Base-by-base conservation (phyloP, 2,113 vertebrate genomes). In the Chrysochloris asiatica region DNA sequence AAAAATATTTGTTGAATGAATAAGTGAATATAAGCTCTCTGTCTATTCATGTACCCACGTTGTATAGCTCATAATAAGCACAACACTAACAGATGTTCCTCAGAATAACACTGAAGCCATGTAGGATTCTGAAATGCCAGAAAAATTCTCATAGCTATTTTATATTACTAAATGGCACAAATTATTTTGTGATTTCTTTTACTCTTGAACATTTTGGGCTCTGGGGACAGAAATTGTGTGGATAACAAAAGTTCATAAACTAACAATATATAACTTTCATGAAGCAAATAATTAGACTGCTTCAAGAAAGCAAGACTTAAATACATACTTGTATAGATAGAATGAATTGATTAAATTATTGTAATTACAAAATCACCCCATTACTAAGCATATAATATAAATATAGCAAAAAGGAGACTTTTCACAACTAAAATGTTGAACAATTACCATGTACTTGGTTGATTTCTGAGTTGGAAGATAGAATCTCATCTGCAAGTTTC, bases 391-490 rank as follows among this genome's bases (percentile, higher is more conserved):
- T 75, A 54, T 65, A 89, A 84, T 78, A 78, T 78, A 87, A 89
- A 88, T 73, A 81, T 78, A 91, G 48, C 52, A 92, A 94, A 89
- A 59, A 84, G 45, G 24, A 89, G 43, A 85, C 75, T 59, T 88
- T 94, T 90, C 88, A 43, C 63, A 89, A 94, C 33, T 86, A 90
- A 94, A 96, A 90, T 76, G 69, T 52, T 88, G 59, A 92, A 92
- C 30, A 90, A 92, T 99, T 98, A 99, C 99, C 99, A 0, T 99
- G 99, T 88, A 99, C 99, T 98, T 99, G 99, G 98, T 99, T 99
- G 98, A 99, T 99, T 98, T 99, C 98, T 0, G 99, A 99, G 97
- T 99, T 99, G 97, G 99, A 99, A 59, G 99, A 99, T n/a, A 99
- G 98, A 97, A 99, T 99, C 97, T 99, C 99, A 91, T 99, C 99